Conservation (phyloP, 2,113 vertebrate genomes). For the Hippoglossus stenolepis region DNA sequence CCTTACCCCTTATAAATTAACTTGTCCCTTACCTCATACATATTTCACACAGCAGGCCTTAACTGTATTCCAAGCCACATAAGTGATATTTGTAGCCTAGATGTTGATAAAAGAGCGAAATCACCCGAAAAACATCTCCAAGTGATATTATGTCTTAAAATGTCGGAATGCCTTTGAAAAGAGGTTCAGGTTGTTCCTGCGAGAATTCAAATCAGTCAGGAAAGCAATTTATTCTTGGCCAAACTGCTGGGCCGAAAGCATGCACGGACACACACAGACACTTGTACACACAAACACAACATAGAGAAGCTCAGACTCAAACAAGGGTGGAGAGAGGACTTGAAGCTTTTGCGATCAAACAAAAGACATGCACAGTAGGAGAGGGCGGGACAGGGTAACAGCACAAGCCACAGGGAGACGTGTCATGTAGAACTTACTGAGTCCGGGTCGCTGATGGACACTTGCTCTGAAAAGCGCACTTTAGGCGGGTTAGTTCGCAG, state of each 20-base stretch:
- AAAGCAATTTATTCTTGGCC: conserved; percentile 39
- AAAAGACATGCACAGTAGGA: conserved; percentile 2
- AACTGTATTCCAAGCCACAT: no score
- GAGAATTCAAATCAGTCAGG: conserved; percentile 19
- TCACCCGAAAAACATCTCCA: background rate
- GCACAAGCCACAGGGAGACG: conserved; percentile 23
- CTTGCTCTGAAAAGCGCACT: conserved; percentile 98
- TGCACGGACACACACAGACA: conserved; percentile 3
- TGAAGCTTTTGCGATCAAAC: conserved; percentile 32
- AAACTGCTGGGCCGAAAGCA: conserved; percentile 16
- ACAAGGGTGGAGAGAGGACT: conserved; percentile 20
- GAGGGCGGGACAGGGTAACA: background rate
- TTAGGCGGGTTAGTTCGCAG: conserved; percentile 94
- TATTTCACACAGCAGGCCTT: background rate
- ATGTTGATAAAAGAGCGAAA: background rate
- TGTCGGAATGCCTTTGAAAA: conserved; percentile 18
- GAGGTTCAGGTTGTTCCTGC: conserved; percentile 9
- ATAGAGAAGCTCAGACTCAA: background rate
- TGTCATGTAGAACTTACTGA: conserved; percentile 87
- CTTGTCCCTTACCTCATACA: background rate
- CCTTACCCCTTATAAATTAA: background rate
- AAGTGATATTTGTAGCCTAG: background rate
- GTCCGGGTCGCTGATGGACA: conserved; percentile 93
- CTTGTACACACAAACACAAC: background rate
- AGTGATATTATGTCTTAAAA: background rate